Conservation (phyloP, 2,797 vertebrate genomes). For the Parauchenoglanis punctatus region DNA sequence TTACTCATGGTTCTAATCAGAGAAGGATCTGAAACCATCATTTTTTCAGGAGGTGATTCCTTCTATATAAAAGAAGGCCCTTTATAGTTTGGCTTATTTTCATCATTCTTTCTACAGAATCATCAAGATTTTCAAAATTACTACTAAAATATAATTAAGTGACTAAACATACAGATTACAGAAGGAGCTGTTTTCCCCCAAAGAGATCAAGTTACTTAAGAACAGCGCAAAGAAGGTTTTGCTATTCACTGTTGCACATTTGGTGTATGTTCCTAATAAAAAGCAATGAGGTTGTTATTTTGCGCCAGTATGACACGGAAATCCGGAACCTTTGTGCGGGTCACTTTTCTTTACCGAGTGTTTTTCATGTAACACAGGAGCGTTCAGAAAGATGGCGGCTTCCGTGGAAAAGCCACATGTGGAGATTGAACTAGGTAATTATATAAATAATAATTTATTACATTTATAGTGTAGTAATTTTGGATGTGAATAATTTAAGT, state of each 20-base stretch:
- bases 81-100: background rate
- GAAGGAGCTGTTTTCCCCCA: background rate
- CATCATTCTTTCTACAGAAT: background rate
- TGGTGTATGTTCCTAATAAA: too few species aligned
- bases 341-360: constrained; percentile 35
- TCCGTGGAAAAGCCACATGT: constrained; percentile 62
- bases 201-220: background rate
- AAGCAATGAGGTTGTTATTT: background rate
- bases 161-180: background rate
- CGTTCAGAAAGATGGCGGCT: constrained; percentile 62
- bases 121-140: background rate
- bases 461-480: background rate
- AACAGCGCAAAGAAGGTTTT: background rate
- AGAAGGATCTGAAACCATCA: background rate
- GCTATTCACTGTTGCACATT: background rate
- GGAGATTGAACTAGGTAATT: constrained; percentile 51
- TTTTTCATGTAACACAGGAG: constrained; percentile 49
- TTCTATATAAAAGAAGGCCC: background rate
- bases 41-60: background rate
- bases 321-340: constrained; percentile 41
- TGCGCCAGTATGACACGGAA: background rate
- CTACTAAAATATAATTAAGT: background rate
- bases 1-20: background rate
- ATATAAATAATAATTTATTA: background rate
- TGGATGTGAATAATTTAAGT: background rate